Evolutionary conservation across 2,888 invertebrate genomes (phyloP).

Genomic region (Argyra leucocephala): DNA sequence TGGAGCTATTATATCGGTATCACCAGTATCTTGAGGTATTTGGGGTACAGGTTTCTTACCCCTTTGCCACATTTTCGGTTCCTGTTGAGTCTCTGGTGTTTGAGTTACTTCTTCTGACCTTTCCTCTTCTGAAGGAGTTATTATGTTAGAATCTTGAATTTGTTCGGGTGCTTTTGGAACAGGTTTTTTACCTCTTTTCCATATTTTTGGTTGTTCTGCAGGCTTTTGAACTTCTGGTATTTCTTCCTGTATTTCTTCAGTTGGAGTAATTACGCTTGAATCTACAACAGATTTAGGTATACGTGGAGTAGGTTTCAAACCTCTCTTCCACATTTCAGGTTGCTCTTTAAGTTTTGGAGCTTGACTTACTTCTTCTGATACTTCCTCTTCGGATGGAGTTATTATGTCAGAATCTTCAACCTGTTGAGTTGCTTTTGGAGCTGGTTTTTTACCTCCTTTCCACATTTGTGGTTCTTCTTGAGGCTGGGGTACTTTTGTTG

Average conservation of each 20-base stretch:
- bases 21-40: slow-evolving; percentile 11
- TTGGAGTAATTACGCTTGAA: neutral
- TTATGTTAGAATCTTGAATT: slow-evolving; percentile 28
- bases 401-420: slow-evolving; percentile 12
- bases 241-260: slow-evolving; percentile 32
- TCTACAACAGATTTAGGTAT: slow-evolving; percentile 19
- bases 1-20: neutral
- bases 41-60: slow-evolving; percentile 32
- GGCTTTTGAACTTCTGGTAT: slow-evolving; percentile 34
- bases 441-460: slow-evolving; percentile 34
- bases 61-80: slow-evolving; percentile 31
- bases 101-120: slow-evolving; percentile 25
- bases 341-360: slow-evolving; percentile 12
- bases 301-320: slow-evolving; percentile 32
- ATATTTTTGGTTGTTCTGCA: slow-evolving; percentile 27
- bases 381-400: slow-evolving; percentile 26
- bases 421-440: slow-evolving; percentile 26
- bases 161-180: slow-evolving; percentile 23
- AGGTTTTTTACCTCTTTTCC: slow-evolving; percentile 21
- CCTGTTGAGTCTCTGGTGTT: slow-evolving; percentile 22
- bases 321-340: slow-evolving; percentile 22
- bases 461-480: slow-evolving; percentile 27
- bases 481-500: slow-evolving; percentile 38
- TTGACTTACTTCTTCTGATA: neutral
- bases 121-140: slow-evolving; percentile 21